These are phyloP conservation scores for Drosophila bifasciata DNA, from an alignment of 1,140 invertebrate species.

Conservation along the genomic window DNA sequence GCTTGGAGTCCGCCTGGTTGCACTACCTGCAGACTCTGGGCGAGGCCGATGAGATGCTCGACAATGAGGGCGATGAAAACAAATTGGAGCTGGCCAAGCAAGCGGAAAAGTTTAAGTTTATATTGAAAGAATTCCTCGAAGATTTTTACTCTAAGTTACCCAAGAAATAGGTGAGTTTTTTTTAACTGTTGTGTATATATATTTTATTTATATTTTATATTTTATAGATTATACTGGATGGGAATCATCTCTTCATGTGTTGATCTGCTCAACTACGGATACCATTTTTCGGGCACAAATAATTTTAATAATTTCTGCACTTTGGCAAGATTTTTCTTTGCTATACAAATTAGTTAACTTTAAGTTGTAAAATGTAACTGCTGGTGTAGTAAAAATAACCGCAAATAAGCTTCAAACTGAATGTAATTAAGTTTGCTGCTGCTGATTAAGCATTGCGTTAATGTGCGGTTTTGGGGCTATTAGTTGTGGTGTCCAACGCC, in stretches of 20 bases:
- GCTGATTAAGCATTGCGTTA: slow-evolving; percentile 9
- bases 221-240: no score
- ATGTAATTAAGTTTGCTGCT: slow-evolving; percentile 25
- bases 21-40: slow-evolving; percentile 65
- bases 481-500: slow-evolving; percentile 14
- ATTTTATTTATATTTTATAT: no score
- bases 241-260: no score
- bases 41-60: slow-evolving; percentile 77
- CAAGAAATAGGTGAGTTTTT: slow-evolving; percentile 32
- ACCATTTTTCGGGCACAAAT: no score
- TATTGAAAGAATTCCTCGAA: slow-evolving; percentile 71
- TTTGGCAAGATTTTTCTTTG: not conserved
- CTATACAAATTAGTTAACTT: slow-evolving; percentile 1
- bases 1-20: slow-evolving; percentile 63
- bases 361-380: slow-evolving; percentile 18
- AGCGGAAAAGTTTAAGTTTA: slow-evolving; percentile 62
- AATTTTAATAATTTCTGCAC: no score
- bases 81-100: slow-evolving; percentile 51
- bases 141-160: slow-evolving; percentile 73
- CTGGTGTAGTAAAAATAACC: slow-evolving; percentile 30
- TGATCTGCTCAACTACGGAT: not conserved
- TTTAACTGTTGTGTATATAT: not conserved
- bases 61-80: slow-evolving; percentile 61
- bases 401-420: slow-evolving; percentile 14
- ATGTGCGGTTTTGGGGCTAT: slow-evolving; percentile 29